Evolutionary conservation across 1,140 invertebrate genomes (phyloP), one percentile per base, ranked within the genome.

Genomic region (Branchinecta lindahli): DNA sequence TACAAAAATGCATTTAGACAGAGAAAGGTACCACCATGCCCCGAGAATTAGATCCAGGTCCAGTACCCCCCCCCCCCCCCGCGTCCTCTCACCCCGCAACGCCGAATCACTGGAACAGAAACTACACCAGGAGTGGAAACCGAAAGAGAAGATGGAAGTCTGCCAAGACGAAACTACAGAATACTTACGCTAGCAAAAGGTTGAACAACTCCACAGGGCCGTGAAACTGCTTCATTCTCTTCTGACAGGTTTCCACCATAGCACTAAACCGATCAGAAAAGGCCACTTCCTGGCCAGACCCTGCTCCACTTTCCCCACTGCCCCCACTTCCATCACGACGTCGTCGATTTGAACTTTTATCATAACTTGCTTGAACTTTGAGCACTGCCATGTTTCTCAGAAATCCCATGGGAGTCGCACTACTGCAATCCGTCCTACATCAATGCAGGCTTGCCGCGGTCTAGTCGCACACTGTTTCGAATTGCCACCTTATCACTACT

Each of bases 171-270:
- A 33, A 33, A 33, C 1, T 33, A 33, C 33, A 61, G 18, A 61
- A 12, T 20, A 61, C 52, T 61, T 61, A 61, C 52, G 52, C 52
- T 15, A 61, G 12, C 18, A 61, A 20, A 61, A 61, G 52, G 18
- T 61, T 61, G 18, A 61, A 61, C 6, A 61, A 20, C 52, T 61
- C 52, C 18, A 61, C 52, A 61, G 52, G 52, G 12, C 52, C 52
- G 18, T 61, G 52, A 61, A 61, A 61, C 52, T 61, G 52, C 18
- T 61, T 61, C 52, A 61, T 61, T 20, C 52, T 12, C 52, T 61
- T 61, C 18, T 61, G 52, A 61, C 52, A 61, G 6, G 12, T 61
- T 61, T 61, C 52, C 12, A 61, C 52, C 12, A 61, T 61, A 15
- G 52, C 52, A 12, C 12, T 15, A 20, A 61, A 61, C 18, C 52